Evolutionary conservation across 2,797 vertebrate species (phyloP).

Genomic region (Bovichtus variegatus): DNA sequence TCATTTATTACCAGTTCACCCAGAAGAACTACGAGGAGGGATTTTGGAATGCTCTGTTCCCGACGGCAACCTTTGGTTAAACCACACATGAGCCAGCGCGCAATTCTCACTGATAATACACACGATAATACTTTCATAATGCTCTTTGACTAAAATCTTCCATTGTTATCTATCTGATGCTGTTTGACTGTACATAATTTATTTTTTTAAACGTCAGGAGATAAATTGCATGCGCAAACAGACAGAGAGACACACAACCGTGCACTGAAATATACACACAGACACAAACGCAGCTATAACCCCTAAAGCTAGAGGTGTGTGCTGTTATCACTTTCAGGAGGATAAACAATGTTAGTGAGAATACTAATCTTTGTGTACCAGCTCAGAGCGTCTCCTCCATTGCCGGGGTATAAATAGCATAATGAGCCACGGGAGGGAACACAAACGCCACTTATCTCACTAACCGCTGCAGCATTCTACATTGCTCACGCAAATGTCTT

Average conservation of each 20-base stretch:
- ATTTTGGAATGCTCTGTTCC: background rate
- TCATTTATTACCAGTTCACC: background rate
- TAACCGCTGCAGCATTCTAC: constrained; percentile 59
- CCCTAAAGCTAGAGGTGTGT: constrained; percentile 70
- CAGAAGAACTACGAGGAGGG: background rate
- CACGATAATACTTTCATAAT: background rate
- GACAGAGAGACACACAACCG: background rate
- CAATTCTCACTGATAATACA: background rate
- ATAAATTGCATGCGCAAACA: constrained; percentile 2
- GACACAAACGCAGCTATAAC: constrained; percentile 37
- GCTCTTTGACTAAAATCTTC: background rate
- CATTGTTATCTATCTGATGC: background rate
- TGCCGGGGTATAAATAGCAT: constrained; percentile 76
- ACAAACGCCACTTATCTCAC: constrained; percentile 81
- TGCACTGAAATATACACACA: constrained; percentile 21
- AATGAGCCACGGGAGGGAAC: constrained; percentile 80
- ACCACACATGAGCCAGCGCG: background rate
- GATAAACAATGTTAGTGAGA: constrained; percentile 80
- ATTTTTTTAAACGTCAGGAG: background rate
- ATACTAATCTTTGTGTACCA: constrained; percentile 78
- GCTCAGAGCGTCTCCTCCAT: constrained; percentile 72
- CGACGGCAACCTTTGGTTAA: background rate
- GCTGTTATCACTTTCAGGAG: constrained; percentile 72
- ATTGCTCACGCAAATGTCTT: constrained; percentile 56
- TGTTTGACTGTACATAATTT: background rate